phyloP scores from a whole-genome alignment of 2,113 vertebrate genomes.

The Oceanites oceanicus region DNA sequence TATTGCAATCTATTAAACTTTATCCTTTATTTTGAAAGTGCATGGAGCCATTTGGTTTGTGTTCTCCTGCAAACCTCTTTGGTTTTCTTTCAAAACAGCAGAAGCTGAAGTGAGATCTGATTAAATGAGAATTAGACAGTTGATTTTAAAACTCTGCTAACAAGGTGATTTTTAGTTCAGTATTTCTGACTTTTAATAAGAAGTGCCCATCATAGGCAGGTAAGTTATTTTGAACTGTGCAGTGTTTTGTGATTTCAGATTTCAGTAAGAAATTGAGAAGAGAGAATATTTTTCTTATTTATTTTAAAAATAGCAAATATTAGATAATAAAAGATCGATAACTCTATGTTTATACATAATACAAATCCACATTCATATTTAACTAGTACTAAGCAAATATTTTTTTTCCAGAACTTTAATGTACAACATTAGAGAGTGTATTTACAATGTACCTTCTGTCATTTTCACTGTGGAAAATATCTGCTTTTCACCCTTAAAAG shows the following conservation, averaged over 20 bases:
- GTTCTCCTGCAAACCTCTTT: neutral
- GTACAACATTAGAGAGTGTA: neutral
- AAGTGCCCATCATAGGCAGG: neutral
- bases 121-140: neutral
- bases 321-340: neutral
- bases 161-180: neutral
- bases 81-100: neutral
- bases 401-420: neutral
- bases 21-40: neutral
- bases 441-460: neutral
- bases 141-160: neutral
- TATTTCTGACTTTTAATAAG: neutral
- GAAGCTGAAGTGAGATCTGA: neutral
- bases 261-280: neutral
- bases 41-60: neutral
- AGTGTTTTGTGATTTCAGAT: neutral
- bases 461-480: constrained; percentile 24
- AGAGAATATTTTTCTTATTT: neutral
- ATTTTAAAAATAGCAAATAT: neutral
- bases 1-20: neutral
- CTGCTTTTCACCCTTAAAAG: constrained; percentile 48
- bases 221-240: neutral
- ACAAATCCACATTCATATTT: neutral
- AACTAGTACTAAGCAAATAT: neutral
- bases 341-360: neutral